Evolutionary conservation across 2,113 vertebrate genomes (phyloP).

Genomic region (Pardalotus punctatus): DNA sequence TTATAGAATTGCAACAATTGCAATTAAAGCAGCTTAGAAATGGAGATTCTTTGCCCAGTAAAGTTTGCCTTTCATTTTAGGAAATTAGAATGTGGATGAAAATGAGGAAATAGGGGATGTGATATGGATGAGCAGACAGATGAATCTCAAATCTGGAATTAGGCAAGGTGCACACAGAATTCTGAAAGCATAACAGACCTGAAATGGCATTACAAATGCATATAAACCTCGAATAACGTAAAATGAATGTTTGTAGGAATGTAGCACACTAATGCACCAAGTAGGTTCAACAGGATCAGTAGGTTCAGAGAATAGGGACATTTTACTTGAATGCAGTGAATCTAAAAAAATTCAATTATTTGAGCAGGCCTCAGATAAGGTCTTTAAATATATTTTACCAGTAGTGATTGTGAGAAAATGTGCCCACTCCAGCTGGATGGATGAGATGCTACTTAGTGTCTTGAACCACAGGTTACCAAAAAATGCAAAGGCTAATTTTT

Average conservation of each 20-base stretch:
- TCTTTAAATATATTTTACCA: neutral
- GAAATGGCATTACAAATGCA: neutral
- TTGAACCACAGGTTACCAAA: neutral
- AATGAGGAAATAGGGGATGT: neutral
- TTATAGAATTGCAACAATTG: neutral
- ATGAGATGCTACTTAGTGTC: neutral
- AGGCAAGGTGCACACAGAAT: neutral
- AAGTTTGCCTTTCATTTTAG: neutral
- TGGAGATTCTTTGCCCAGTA: neutral
- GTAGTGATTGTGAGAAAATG: neutral
- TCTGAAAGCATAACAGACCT: neutral
- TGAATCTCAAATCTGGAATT: neutral
- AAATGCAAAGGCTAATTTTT: neutral
- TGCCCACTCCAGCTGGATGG: neutral
- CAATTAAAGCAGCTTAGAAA: neutral
- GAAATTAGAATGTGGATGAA: neutral
- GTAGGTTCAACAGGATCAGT: neutral
- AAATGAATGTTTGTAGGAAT: neutral
- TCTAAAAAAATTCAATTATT: neutral
- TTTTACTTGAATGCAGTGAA: neutral
- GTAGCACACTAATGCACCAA: neutral
- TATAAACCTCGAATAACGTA: neutral
- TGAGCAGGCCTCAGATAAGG: neutral
- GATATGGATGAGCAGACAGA: neutral
- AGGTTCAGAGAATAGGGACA: neutral